Conservation (phyloP, 2,113 vertebrate genomes). For the Egretta garzetta region DNA sequence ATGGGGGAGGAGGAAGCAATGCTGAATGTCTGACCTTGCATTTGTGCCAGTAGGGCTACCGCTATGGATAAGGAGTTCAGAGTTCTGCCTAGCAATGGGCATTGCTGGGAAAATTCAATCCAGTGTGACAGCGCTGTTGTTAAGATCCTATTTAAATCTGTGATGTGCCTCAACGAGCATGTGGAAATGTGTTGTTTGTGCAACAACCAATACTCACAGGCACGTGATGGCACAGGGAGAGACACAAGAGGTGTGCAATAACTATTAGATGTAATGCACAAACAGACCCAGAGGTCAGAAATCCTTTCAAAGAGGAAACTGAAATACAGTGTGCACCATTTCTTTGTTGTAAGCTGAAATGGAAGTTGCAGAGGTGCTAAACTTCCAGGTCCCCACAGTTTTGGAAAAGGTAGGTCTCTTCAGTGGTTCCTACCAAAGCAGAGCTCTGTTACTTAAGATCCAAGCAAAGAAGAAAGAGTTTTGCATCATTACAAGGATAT, state of each 20-base stretch:
- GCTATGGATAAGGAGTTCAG: background rate
- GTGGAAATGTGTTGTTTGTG: background rate
- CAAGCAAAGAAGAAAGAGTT: background rate
- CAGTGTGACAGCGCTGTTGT: background rate
- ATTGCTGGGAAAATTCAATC: background rate
- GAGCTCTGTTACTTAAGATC: background rate
- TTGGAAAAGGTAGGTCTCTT: background rate
- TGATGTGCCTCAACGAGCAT: background rate
- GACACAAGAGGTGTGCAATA: background rate
- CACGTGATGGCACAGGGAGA: background rate
- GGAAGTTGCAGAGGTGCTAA: background rate
- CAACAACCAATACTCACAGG: rapidly evolving
- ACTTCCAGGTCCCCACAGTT: background rate
- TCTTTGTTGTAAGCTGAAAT: background rate
- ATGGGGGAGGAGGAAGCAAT: background rate
- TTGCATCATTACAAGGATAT: background rate
- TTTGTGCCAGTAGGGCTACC: background rate
- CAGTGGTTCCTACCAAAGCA: background rate
- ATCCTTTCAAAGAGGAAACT: background rate
- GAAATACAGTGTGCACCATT: background rate
- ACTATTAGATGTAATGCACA: background rate
- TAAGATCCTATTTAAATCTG: background rate
- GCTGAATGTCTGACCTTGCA: background rate
- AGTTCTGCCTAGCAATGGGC: background rate
- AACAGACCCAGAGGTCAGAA: background rate